Evolutionary conservation across 1,140 invertebrate genomes (phyloP), one percentile per base, ranked within the genome.

Genomic region (Drosophila grimshawi): DNA sequence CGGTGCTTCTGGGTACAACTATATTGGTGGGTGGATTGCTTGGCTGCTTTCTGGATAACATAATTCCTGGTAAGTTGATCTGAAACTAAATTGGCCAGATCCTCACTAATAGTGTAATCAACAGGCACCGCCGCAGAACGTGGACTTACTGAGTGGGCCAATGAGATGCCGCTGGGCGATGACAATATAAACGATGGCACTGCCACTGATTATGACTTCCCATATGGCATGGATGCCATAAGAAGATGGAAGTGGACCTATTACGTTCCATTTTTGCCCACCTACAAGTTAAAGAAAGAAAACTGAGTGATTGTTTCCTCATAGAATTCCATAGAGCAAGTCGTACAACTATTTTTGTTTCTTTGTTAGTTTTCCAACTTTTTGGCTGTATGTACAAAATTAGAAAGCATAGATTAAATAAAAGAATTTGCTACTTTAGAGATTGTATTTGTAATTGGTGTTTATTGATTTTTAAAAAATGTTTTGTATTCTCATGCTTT

Each of bases 41-140:
- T 0, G 97, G 97, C 1, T 97, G 96, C 86, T 70, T 98, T 19
- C 91, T 98, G 60, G 97, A 98, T 91, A 97, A 98, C 89, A 92
- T 96, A 1, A 96, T 98, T 74, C 97, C 97, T 82, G 97, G 97
- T 97, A 93, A 73, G 66, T 55, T 51, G 5, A 0, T 5, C 19
- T 19, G 19, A 19, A 19, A 19, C 19, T 19, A 19, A 19, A 1
- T 19, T 19, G 19, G 8, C 7, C 5, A 30, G 4, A 10, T 10
- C n/a, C 10, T 48, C 19, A 29, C 1, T 43, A 32, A 7, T 6
- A 51, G 65, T 51, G 2, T 19, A 37, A 29, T 10, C 61, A 6
- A 10, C 60, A 96, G 96, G 96, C n/a, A 95, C 94, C 1, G 91
- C 93, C 2, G 94, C 95, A 76, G 96, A 96, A 79, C 94, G 96